A percentile compares a stretch with the other conserved stretches of the same genome.
Conservation (phyloP, 2,797 vertebrate genomes). For the Vespertilio murinus region DNA sequence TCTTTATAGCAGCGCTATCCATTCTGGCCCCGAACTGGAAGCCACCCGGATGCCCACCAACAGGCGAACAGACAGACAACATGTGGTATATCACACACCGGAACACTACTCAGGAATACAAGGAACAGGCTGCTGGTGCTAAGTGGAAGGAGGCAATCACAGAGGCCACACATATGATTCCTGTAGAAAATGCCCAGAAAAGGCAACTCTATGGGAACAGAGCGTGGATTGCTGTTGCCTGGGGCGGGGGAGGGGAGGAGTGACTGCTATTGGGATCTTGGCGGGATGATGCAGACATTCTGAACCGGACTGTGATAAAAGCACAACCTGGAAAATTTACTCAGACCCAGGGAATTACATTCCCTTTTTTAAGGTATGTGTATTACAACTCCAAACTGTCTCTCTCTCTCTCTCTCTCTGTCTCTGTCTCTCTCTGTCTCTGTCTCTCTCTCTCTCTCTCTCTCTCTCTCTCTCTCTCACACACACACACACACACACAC, state of each 20-base stretch:
- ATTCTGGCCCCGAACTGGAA: neutral
- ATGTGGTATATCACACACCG: neutral
- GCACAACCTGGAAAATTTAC: neutral
- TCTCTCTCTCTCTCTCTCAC: no score
- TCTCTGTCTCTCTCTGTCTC: no score
- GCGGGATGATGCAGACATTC: neutral
- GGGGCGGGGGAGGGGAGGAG: neutral
- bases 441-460: no score
- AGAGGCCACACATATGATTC: neutral
- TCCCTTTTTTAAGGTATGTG: neutral
- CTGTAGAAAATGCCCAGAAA: neutral
- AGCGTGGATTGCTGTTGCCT: neutral
- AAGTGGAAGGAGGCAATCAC: neutral
- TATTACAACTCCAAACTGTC: neutral
- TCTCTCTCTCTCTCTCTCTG: no score
- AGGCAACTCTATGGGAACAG: neutral
- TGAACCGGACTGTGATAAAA: neutral
- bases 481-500: neutral
- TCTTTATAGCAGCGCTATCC: neutral
- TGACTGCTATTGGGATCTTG: neutral
- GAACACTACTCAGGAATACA: constrained; percentile 6
- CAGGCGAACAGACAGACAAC: neutral
- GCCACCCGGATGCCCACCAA: neutral
- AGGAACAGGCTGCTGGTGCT: neutral
- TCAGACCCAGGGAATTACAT: neutral